Evolutionary conservation across 1,140 invertebrate genomes (phyloP).

Genomic region (Drusus annulatus): DNA sequence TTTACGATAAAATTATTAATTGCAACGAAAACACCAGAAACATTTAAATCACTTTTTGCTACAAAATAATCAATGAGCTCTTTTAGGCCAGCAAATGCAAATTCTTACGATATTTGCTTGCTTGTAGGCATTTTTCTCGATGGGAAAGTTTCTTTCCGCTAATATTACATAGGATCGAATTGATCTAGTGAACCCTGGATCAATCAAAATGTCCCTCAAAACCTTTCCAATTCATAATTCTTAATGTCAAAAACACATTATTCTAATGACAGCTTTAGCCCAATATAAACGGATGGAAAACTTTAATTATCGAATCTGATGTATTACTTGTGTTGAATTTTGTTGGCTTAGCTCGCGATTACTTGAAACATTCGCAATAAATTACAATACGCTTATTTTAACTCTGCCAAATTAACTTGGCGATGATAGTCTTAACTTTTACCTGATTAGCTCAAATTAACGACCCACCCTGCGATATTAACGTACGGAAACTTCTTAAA

Average conservation of each 20-base stretch:
- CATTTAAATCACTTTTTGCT: no score
- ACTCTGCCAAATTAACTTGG: not conserved
- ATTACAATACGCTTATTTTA: constrained; percentile 15
- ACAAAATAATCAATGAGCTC: no score
- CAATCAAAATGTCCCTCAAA: no score
- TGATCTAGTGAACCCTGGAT: no score
- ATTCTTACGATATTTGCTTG: no score
- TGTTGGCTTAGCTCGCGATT: not conserved
- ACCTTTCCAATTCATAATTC: not conserved
- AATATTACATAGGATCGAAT: no score
- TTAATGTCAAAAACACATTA: constrained; percentile 19
- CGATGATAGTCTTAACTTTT: constrained; percentile 11
- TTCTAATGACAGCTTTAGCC: not conserved
- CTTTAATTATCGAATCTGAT: not conserved
- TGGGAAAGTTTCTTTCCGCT: no score
- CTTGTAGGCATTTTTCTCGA: no score
- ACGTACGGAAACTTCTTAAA: constrained; percentile 4
- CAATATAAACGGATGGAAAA: no score
- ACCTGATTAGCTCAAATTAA: constrained; percentile 14
- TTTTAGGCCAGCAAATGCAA: no score
- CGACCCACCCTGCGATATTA: not conserved
- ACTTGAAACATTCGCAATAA: constrained; percentile 6
- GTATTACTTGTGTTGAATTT: not conserved
- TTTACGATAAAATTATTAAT: no score
- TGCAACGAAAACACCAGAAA: no score